phyloP scores from a whole-genome alignment of 2,797 vertebrate genomes.

The Potorous gilbertii region DNA sequence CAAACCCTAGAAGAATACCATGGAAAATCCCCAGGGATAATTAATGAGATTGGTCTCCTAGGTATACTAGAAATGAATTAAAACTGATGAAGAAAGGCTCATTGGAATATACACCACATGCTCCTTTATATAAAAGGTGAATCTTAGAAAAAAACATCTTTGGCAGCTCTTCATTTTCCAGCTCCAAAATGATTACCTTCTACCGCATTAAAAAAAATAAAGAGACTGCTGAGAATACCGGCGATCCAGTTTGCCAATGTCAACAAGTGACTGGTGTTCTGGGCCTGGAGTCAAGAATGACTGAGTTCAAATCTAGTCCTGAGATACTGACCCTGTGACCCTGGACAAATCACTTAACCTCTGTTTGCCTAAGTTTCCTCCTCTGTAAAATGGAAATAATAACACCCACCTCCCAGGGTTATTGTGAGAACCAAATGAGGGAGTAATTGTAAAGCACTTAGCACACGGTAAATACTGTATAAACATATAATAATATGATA shows the following conservation, averaged over 20 bases:
- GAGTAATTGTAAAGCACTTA: not conserved
- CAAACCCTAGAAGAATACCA: not conserved
- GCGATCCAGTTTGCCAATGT: not conserved
- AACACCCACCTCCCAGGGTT: not conserved
- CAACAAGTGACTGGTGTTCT: not conserved
- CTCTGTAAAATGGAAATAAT: not conserved
- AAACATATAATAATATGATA: not conserved
- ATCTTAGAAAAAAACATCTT: not conserved
- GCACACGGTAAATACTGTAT: not conserved
- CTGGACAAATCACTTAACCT: not conserved
- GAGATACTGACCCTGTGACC: not conserved
- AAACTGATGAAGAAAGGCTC: constrained; percentile 11
- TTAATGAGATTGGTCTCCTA: constrained; percentile 14
- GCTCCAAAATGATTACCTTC: not conserved
- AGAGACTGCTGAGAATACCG: not conserved
- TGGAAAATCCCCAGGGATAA: not conserved
- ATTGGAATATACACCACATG: not conserved
- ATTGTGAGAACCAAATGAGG: not conserved
- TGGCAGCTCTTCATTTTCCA: not conserved
- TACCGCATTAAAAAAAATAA: not conserved
- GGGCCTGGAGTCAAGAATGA: not conserved
- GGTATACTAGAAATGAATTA: not conserved
- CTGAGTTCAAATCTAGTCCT: not conserved
- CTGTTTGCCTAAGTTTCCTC: not conserved
- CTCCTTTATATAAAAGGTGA: not conserved